Percentiles rank a stretch among this genome's conserved stretches.
phyloP scores from a whole-genome alignment of 2,113 vertebrate genomes.

The Crotophaga sulcirostris region DNA sequence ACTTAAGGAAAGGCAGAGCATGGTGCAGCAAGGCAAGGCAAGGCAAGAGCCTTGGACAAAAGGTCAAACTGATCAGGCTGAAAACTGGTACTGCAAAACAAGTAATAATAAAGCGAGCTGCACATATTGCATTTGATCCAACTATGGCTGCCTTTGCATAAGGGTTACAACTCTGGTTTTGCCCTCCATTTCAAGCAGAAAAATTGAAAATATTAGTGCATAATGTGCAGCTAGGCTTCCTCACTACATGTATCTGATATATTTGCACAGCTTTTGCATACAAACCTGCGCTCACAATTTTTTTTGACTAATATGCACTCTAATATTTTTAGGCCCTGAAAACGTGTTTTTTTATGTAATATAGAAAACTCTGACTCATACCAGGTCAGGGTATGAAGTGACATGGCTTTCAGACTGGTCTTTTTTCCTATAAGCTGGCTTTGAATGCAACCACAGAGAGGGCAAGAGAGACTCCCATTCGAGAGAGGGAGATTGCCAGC shows the following conservation, averaged over 20 bases:
- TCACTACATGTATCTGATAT: not conserved
- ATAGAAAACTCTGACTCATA: not conserved
- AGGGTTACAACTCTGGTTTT: not conserved
- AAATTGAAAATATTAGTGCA: not conserved
- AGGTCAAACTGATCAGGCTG: not conserved
- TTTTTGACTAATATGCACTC: not conserved
- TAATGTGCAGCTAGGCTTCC: not conserved
- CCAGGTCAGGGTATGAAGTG: not conserved
- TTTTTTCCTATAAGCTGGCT: not conserved
- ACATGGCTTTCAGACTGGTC: not conserved
- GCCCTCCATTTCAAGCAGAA: not conserved
- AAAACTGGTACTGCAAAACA: not conserved
- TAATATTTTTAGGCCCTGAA: not conserved
- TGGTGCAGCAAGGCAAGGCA: no score
- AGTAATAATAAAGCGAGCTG: not conserved
- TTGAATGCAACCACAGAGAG: not conserved
- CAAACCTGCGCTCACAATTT: not conserved
- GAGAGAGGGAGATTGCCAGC: not conserved
- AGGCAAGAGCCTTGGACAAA: not conserved
- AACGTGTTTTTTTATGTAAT: not conserved
- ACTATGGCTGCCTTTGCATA: not conserved
- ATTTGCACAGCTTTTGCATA: not conserved
- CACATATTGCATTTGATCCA: not conserved
- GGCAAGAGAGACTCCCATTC: not conserved
- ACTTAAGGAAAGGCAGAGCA: no score